Conservation (phyloP, 2,113 vertebrate genomes). For the Sebastes fasciatus region DNA sequence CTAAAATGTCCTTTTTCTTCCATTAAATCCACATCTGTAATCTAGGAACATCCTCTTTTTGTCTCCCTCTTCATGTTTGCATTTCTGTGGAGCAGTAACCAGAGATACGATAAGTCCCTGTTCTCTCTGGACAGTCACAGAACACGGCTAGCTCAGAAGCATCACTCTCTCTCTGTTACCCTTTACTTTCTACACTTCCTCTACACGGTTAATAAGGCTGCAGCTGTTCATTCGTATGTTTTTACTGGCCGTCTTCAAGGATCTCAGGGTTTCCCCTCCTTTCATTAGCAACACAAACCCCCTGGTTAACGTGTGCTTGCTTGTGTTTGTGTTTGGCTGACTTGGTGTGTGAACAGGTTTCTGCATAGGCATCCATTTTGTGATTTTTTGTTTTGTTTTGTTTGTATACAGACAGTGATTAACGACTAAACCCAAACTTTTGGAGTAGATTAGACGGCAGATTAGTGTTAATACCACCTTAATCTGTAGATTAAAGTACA, state of each 20-base stretch:
- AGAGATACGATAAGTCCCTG: constrained; percentile 13
- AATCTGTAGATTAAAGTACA: constrained; percentile 25
- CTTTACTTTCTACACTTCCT: constrained; percentile 13
- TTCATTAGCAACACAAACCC: constrained; percentile 23
- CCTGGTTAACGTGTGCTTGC: not conserved
- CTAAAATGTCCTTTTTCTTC: not conserved
- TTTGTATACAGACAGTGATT: constrained; percentile 38
- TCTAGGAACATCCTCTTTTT: not conserved
- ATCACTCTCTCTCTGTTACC: not conserved
- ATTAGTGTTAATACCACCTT: constrained; percentile 42
- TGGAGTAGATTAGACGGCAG: constrained; percentile 41
- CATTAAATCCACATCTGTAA: not conserved
- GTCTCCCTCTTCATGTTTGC: not conserved
- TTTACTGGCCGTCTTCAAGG: constrained; percentile 30
- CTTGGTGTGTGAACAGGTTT: constrained; percentile 8
- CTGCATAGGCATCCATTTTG: not conserved
- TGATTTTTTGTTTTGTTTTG: constrained; percentile 32
- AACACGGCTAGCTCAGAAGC: constrained; percentile 11
- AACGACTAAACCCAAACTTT: constrained; percentile 35
- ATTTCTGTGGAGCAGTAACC: constrained; percentile 20
- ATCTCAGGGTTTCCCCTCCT: constrained; percentile 22
- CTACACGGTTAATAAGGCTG: constrained; percentile 16
- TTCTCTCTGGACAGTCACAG: constrained; percentile 1
- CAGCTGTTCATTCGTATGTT: constrained; percentile 36
- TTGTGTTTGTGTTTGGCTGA: not conserved